These are phyloP conservation scores for Actenoides hombroni DNA, from an alignment of 2,113 vertebrate genomes.

Conservation along the genomic window DNA sequence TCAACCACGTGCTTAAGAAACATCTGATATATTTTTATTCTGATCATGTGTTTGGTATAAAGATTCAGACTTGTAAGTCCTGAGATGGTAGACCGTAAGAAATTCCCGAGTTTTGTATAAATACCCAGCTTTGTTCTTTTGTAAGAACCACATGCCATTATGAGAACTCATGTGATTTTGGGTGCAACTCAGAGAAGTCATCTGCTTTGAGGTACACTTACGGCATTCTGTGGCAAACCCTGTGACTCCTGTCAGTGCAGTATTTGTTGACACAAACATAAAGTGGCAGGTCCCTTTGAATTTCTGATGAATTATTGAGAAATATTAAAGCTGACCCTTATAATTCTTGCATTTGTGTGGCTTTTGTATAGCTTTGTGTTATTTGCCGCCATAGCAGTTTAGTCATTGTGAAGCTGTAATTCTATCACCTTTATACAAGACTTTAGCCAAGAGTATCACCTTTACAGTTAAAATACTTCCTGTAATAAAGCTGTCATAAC, in stretches of 20 bases:
- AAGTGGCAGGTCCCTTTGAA: not conserved
- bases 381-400: not conserved
- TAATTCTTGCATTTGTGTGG: not conserved
- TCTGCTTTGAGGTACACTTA: slow-evolving; percentile 22
- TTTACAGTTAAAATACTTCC: not conserved
- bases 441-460: not conserved
- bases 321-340: not conserved
- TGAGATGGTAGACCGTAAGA: not conserved
- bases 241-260: not conserved
- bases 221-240: not conserved
- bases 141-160: not conserved
- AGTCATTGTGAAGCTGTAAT: not conserved
- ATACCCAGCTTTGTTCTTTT: slow-evolving; percentile 48
- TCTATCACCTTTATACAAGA: not conserved
- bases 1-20: slow-evolving; percentile 22
- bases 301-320: slow-evolving; percentile 44
- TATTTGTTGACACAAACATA: not conserved
- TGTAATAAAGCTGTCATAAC: not conserved
- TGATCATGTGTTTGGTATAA: slow-evolving; percentile 3
- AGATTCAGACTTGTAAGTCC: slow-evolving; percentile 4
- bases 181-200: not conserved
- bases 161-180: slow-evolving; percentile 39
- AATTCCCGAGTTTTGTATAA: slow-evolving; percentile 28
- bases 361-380: not conserved
- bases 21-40: slow-evolving; percentile 38